phyloP scores from a whole-genome alignment of 1,140 invertebrate genomes.

The Hirudo medicinalis region DNA sequence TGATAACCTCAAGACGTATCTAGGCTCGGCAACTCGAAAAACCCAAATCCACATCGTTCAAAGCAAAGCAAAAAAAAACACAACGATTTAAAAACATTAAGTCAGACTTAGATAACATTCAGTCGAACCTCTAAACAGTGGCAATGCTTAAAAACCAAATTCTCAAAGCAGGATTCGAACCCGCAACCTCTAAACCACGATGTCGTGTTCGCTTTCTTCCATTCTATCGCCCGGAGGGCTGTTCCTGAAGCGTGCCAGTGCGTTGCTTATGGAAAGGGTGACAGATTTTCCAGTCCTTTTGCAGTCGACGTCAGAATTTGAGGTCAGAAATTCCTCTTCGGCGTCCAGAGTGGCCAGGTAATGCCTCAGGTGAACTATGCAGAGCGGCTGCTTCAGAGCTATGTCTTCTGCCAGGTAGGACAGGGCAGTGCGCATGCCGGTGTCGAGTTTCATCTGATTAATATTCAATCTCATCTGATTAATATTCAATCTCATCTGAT shows the following conservation, averaged over 20 bases:
- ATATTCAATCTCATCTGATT: neutral
- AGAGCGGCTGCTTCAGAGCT: neutral
- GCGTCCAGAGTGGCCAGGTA: neutral
- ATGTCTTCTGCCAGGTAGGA: neutral
- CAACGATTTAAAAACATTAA: too few relatives aligned
- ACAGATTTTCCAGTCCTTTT: neutral
- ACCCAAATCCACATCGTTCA: too few relatives aligned
- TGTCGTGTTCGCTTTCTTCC: neutral
- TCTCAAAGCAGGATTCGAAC: too few relatives aligned
- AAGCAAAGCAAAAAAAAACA: too few relatives aligned
- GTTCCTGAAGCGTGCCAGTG: neutral
- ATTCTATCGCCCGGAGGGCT: neutral
- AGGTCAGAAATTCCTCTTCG: neutral
- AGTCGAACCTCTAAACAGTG: too few relatives aligned
- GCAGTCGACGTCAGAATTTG: neutral
- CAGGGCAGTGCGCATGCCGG: neutral
- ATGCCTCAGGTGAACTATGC: constrained; percentile 2
- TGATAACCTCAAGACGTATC: too few relatives aligned
- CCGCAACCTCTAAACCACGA: too few relatives aligned
- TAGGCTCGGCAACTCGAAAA: too few relatives aligned
- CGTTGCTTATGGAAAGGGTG: neutral
- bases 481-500: too few relatives aligned
- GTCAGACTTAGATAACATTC: too few relatives aligned
- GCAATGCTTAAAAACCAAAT: too few relatives aligned
- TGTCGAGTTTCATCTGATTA: neutral